Evolutionary conservation across 2,113 vertebrate genomes (phyloP), one percentile per base, ranked within the genome.

Genomic region (Pseudorhombus dupliciocellatus): DNA sequence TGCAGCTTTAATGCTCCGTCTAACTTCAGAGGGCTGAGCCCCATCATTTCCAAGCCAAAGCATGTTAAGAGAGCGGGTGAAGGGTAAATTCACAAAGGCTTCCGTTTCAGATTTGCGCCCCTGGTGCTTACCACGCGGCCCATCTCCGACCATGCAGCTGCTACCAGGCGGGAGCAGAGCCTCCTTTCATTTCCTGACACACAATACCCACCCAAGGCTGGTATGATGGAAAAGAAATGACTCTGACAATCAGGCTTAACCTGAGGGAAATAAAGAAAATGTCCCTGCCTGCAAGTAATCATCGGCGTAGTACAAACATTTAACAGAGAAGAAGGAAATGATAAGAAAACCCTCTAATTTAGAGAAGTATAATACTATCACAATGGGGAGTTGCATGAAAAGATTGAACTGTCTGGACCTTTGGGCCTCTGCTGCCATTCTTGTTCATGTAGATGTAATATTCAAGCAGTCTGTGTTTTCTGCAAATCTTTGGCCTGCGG

Each of bases 101-200:
- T 15, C 66, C 42, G 28, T 65, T 75, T 70, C 22, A 72, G 21
- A 70, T 60, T 53, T 7, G 15, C 63, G 73, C 70, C 70, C 66
- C 67, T 63, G 70, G 70, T 75, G 57, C 48, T 69, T 25, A 56
- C 50, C 68, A 59, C 60, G 66, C 0, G 54, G 62, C 72, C 44
- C 48, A 22, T 54, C 55, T 77, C 40, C 53, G 67, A 55, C 57
- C 30, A 54, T 68, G 55, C 60, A 54, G 69, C 42, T 8, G 62
- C 67, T 79, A 44, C 59, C 61, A 54, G 62, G 70, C 70, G 60
- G 48, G 46, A 21, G 53, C 73, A 52, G 24, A 77, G 59, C 60
- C 37, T n/a, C 40, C 46, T 67, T 64, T 71, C 30, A 76, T 70
- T 74, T 65, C 56, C 50, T 81, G 59, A 81, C 70, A 67, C 52